Conservation (phyloP, 2,797 vertebrate species). For the Passerculus sandwichensis region DNA sequence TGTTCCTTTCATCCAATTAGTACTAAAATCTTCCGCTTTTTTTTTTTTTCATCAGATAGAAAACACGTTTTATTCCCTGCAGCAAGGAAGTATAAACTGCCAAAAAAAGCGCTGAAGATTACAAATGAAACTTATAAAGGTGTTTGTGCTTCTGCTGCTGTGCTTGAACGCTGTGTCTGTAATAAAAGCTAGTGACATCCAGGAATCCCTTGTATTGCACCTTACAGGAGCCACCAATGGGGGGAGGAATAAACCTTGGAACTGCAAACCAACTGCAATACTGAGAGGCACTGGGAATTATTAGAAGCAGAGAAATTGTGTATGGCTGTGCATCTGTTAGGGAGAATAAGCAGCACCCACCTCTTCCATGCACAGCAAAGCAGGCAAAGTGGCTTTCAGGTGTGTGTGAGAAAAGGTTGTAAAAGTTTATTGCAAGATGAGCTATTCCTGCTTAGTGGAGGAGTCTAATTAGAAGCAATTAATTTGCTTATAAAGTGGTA, state of each 20-base stretch:
- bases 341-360: background rate
- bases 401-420: background rate
- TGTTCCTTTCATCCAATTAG: constrained; percentile 58
- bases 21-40: background rate
- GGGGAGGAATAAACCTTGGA: constrained; percentile 11
- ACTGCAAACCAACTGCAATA: background rate
- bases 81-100: background rate
- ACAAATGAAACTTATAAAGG: background rate
- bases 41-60: background rate
- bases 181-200: constrained; percentile 11
- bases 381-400: background rate
- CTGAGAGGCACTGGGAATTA: constrained; percentile 6
- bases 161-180: background rate
- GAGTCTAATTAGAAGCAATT: background rate
- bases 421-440: background rate
- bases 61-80: background rate
- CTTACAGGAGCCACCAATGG: background rate
- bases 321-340: background rate
- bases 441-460: background rate
- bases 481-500: background rate
- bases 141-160: background rate
- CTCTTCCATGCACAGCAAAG: fast-evolving
- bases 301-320: background rate
- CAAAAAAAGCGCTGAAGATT: background rate
- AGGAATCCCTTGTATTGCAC: background rate